Evolutionary conservation across 2,888 invertebrate species (phyloP).

Genomic region (Scelioninae gen. 2): DNA sequence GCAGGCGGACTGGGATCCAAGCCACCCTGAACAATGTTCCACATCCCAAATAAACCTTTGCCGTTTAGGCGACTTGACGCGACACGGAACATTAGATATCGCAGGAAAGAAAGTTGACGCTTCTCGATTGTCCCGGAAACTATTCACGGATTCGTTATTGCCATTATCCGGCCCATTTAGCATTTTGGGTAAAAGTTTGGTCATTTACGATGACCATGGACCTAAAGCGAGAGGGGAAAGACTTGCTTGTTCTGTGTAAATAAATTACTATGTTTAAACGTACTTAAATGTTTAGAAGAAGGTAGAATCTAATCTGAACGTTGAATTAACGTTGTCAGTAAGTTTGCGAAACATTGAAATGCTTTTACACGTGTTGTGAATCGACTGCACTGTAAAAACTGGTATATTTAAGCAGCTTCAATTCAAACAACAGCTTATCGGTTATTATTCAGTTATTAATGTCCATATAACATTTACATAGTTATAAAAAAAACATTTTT

Average conservation of each 20-base stretch:
- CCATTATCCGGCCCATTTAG: conserved; percentile 85
- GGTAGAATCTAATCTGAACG: too few relatives aligned
- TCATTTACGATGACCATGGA: conserved; percentile 91
- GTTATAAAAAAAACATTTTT: too few relatives aligned
- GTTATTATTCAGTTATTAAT: too few relatives aligned
- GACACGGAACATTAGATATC: conserved; percentile 83
- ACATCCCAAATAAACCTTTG: conserved; percentile 79
- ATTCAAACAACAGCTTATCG: too few relatives aligned
- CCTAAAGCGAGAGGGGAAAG: conserved; percentile 92
- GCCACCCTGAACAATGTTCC: conserved; percentile 80
- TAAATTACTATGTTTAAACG: conserved; percentile 55
- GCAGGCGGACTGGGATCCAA: conserved; percentile 79
- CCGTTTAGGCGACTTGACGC: conserved; percentile 86
- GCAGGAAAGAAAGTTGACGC: conserved; percentile 84
- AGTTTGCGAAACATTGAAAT: too few relatives aligned
- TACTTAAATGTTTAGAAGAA: too few relatives aligned
- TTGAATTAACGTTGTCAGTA: too few relatives aligned
- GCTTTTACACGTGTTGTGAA: too few relatives aligned
- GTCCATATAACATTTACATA: too few relatives aligned
- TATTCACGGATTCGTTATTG: conserved; percentile 87
- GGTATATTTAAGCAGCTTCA: too few relatives aligned
- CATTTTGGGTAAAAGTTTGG: conserved; percentile 88
- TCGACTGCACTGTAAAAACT: too few relatives aligned
- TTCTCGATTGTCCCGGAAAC: conserved; percentile 80
- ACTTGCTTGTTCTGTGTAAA: conserved; percentile 90